Evolutionary conservation across 2,888 invertebrate genomes (phyloP), one percentile per base, ranked within the genome.

Genomic region (Tetragonula carbonaria): DNA sequence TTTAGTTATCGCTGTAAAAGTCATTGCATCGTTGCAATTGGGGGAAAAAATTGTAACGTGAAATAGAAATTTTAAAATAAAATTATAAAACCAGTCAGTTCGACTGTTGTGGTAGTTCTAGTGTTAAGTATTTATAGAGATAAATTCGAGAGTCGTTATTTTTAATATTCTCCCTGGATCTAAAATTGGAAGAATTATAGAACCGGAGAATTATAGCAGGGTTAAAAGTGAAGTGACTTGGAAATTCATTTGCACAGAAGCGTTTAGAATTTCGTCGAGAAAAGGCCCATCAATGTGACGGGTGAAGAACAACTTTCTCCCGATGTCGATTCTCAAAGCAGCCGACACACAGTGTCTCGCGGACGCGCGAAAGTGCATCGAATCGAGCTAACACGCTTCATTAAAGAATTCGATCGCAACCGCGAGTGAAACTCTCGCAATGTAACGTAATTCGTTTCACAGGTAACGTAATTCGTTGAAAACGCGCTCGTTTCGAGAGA

Each of bases 341-440:
- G 16, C 18, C 21, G 28, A 57, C 28, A 28, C 28, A 28, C 28
- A 38, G 21, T 65, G 28, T 80, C 53, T 23, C 57, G 67, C 80
- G 81, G 80, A 81, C 53, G 21, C 57, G 67, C 80, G 81, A 81
- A 81, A 81, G 80, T 81, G 81, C 80, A 55, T 80, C 68, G 50
- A 81, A 73, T 80, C 53, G 68, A 55, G 55, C 45, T 28, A 21
- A n/a, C 72, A 68, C 81, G 78, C 38, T 79, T 59, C 79, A 72
- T 80, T 45, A 28, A 53, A 14, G 23, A 53, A 21, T 57, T 55
- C 21, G 33, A 70, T 1, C 2, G 13, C 21, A 3, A 18, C 1
- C 18, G 1, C 28, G 28, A 28, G 51, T 45, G 65, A 51, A 67
- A 81, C 53, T 28, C 66, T 28, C 66, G 59, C 6, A 28, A 14